A percentile compares a stretch with the other conserved stretches of the same genome.
These are phyloP conservation scores for Bathynomus jamesi DNA, from an alignment of 1,140 invertebrate species.

Conservation along the genomic window DNA sequence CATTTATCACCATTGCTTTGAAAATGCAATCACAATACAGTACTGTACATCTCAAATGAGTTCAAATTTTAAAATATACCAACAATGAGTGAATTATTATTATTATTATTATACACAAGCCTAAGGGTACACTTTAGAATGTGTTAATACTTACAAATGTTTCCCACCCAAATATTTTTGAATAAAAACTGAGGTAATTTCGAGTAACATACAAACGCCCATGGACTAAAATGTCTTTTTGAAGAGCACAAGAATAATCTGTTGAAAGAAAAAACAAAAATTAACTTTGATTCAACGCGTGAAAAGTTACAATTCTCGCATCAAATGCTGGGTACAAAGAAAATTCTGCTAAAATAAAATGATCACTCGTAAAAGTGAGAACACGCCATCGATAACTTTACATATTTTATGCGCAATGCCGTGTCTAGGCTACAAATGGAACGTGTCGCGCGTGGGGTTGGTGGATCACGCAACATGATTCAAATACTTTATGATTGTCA, in stretches of 20 bases:
- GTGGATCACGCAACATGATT: too few relatives aligned
- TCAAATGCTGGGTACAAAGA: not conserved
- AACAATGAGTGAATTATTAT: too few relatives aligned
- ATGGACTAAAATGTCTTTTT: constrained; percentile 86
- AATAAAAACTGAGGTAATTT: constrained; percentile 90
- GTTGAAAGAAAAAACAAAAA: constrained; percentile 39
- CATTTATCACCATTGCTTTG: too few relatives aligned
- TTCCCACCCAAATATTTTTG: constrained; percentile 92
- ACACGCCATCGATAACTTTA: not conserved
- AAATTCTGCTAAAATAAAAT: not conserved
- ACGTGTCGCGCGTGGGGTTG: too few relatives aligned
- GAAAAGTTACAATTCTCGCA: not conserved
- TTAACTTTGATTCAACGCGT: constrained; percentile 2
- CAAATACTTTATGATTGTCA: too few relatives aligned
- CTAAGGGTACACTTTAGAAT: too few relatives aligned
- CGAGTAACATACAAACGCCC: constrained; percentile 86
- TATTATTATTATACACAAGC: too few relatives aligned
- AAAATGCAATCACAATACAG: too few relatives aligned
- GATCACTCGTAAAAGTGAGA: not conserved
- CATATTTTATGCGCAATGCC: not conserved
- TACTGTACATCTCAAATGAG: too few relatives aligned
- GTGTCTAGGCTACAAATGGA: too few relatives aligned
- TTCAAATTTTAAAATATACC: too few relatives aligned
- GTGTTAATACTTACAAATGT: constrained; percentile 58
- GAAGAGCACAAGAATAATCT: constrained; percentile 95